Evolutionary conservation across 2,797 vertebrate genomes (phyloP).

Genomic region (Cynopterus sphinx): DNA sequence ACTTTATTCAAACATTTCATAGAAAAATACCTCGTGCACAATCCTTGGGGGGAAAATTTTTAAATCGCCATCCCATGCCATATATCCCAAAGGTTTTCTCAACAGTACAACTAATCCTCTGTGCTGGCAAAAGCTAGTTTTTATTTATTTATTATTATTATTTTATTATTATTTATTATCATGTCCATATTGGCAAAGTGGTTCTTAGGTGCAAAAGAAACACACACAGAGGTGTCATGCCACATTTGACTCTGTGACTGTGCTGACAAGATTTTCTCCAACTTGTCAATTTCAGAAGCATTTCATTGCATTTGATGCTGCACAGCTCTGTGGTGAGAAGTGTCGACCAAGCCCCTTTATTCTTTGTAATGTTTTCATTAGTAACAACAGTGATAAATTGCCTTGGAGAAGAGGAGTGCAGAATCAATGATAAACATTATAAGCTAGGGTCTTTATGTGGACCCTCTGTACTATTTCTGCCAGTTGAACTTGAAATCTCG

Average conservation of each 20-base stretch:
- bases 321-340: constrained; percentile 6
- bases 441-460: neutral
- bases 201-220: constrained; percentile 51
- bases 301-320: neutral
- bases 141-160: too few species aligned
- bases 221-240: neutral
- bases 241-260: constrained; percentile 22
- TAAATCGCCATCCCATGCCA: neutral
- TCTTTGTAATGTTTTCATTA: constrained; percentile 22
- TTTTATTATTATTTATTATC: neutral
- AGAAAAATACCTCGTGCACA: constrained; percentile 22
- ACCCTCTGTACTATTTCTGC: neutral
- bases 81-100: constrained; percentile 41
- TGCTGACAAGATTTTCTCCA: constrained; percentile 53
- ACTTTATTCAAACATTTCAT: constrained; percentile 31
- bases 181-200: constrained; percentile 26
- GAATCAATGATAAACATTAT: neutral
- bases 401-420: neutral
- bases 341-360: constrained; percentile 6
- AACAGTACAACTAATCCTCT: constrained; percentile 44
- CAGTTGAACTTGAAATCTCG: neutral
- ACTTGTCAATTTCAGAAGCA: constrained; percentile 66
- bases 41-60: neutral
- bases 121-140: neutral
- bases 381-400: neutral